Evolutionary conservation across 2,113 vertebrate species (phyloP).

Genomic region (Atlantisia rogersi): DNA sequence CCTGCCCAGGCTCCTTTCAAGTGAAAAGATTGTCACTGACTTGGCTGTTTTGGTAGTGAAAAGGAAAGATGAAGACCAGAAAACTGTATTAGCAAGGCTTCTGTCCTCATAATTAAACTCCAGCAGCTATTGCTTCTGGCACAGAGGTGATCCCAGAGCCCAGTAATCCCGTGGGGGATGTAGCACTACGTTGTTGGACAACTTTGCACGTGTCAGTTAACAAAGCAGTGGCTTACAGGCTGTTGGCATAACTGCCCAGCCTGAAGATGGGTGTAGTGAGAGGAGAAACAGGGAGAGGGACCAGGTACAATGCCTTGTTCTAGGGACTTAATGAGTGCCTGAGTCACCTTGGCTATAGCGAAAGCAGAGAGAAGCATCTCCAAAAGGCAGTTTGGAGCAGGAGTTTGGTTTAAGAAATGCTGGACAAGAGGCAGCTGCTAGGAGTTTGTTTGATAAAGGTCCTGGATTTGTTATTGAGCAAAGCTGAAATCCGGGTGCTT

Average conservation of each 20-base stretch:
- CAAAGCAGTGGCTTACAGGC: fast-evolving
- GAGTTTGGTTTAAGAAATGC: not conserved
- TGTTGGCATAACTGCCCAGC: not conserved
- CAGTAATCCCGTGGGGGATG: not conserved
- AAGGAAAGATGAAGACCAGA: not conserved
- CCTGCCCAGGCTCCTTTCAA: not conserved
- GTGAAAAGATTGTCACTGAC: not conserved
- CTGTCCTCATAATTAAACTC: not conserved
- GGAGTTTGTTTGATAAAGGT: not conserved
- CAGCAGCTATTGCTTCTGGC: not conserved
- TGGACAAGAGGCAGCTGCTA: not conserved
- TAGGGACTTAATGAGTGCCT: not conserved
- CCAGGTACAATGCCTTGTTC: not conserved
- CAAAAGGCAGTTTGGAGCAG: not conserved
- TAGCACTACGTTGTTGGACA: not conserved
- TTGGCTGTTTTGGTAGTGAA: not conserved
- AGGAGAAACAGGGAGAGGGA: not conserved
- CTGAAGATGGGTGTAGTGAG: not conserved
- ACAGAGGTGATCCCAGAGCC: not conserved
- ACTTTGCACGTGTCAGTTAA: not conserved
- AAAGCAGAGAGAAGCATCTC: not conserved
- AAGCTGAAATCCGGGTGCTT: not conserved
- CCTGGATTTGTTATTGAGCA: not conserved
- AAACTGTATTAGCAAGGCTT: not conserved
- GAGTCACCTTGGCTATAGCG: not conserved